phyloP scores from a whole-genome alignment of 2,113 vertebrate genomes.

The Cyanoramphus novaezelandiae region DNA sequence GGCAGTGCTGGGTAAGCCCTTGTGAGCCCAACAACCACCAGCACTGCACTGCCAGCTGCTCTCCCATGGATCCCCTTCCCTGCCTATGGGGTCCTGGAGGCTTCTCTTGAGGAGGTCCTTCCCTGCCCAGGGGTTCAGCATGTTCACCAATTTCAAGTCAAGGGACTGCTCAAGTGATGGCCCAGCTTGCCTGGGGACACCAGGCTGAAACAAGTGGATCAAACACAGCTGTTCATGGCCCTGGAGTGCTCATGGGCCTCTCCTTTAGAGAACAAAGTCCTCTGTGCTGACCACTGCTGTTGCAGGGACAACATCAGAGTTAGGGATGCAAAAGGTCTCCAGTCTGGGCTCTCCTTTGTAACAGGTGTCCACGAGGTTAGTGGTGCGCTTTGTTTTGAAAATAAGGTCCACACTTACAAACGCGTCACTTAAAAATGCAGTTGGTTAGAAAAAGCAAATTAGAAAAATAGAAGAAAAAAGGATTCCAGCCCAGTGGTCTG shows the following conservation, averaged over 20 bases:
- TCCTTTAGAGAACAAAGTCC: background rate
- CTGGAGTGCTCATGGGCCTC: background rate
- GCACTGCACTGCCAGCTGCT: background rate
- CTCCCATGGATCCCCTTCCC: background rate
- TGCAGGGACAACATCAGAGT: background rate
- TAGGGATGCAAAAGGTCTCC: fast-evolving
- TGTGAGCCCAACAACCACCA: fast-evolving
- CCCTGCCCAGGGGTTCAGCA: background rate
- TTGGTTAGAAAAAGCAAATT: background rate
- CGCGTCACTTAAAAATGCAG: background rate
- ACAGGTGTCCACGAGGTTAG: background rate
- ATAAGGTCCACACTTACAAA: background rate
- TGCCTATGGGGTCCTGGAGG: background rate
- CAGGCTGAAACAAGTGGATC: background rate
- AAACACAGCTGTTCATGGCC: background rate
- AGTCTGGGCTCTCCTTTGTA: background rate
- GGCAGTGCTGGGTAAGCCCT: fast-evolving
- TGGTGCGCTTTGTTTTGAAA: background rate
- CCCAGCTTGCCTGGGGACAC: background rate
- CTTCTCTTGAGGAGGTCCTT: background rate
- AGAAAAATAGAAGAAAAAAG: background rate
- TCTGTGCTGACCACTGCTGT: fast-evolving
- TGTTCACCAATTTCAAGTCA: background rate
- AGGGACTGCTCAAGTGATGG: background rate
- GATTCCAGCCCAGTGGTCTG: background rate